Conservation (phyloP, 2,888 invertebrate species). For the Xylophagus ater region DNA sequence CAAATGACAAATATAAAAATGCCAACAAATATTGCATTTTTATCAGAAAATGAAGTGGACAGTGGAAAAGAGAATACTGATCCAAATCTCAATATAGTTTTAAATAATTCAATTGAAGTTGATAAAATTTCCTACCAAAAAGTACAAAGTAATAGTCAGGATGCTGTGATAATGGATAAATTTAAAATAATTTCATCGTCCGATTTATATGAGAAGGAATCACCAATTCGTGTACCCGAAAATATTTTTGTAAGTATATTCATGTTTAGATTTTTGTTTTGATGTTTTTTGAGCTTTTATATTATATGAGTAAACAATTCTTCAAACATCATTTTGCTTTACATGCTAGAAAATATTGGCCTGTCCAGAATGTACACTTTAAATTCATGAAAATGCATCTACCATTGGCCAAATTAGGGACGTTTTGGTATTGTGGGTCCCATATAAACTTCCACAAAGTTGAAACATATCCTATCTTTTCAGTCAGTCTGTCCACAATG, state of each 20-base stretch:
- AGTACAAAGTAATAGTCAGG: slow-evolving; percentile 16
- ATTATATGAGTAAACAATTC: no score
- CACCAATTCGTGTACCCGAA: slow-evolving; percentile 11
- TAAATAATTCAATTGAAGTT: no score
- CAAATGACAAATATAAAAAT: slow-evolving; percentile 10
- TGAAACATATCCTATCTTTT: no score
- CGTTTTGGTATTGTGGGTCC: no score
- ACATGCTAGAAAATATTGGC: no score
- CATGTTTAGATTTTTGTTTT: not conserved
- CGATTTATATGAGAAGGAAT: slow-evolving; percentile 10
- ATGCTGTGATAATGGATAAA: slow-evolving; percentile 17
- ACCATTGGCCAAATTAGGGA: no score
- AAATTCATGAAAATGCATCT: no score
- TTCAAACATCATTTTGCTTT: no score
- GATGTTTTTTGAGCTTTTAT: no score
- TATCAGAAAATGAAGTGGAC: not conserved
- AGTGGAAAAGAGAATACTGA: slow-evolving; percentile 16
- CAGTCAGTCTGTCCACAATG: no score
- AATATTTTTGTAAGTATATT: slow-evolving; percentile 16
- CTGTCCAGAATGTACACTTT: no score
- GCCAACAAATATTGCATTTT: slow-evolving; percentile 1
- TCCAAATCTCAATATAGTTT: slow-evolving; percentile 16
- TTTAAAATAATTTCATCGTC: slow-evolving; percentile 10
- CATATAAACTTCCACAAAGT: no score
- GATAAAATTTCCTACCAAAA: slow-evolving; percentile 16